Percentiles rank a stretch among this genome's conserved stretches.
Conservation (phyloP, 2,888 invertebrate genomes). For the Nineta flava region DNA sequence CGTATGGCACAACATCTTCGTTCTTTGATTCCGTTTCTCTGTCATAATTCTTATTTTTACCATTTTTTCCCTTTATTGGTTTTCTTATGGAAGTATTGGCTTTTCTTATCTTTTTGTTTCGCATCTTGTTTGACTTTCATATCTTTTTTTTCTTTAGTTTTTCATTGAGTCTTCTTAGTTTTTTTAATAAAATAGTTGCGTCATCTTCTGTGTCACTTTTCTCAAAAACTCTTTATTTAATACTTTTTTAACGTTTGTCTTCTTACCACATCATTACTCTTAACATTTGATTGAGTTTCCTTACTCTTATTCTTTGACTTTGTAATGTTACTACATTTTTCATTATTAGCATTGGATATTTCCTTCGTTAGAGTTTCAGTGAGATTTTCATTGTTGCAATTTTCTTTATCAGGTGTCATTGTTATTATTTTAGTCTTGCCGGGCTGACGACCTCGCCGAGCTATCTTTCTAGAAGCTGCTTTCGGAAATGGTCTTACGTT, state of each 20-base stretch:
- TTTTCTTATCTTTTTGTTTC: constrained; percentile 5
- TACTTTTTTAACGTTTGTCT: background rate
- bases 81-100: background rate
- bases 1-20: constrained; percentile 1
- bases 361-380: constrained; percentile 1
- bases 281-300: background rate
- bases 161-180: constrained; percentile 1
- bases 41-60: constrained; percentile 1
- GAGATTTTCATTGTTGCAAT: background rate
- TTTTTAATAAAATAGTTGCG: background rate
- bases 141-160: background rate
- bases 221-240: background rate
- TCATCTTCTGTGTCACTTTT: background rate
- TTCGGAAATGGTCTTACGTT: constrained; percentile 1
- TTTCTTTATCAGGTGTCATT: constrained; percentile 1
- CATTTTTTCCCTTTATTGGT: constrained; percentile 1
- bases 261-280: background rate
- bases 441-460: constrained; percentile 1
- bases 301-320: background rate
- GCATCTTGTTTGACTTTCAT: constrained; percentile 3
- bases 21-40: background rate
- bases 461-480: constrained; percentile 1
- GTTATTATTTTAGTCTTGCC: constrained; percentile 2
- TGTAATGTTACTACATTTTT: background rate
- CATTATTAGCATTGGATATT: background rate